Conservation (phyloP, 1,140 invertebrate species). For the Drosophila pseudoobscura region DNA sequence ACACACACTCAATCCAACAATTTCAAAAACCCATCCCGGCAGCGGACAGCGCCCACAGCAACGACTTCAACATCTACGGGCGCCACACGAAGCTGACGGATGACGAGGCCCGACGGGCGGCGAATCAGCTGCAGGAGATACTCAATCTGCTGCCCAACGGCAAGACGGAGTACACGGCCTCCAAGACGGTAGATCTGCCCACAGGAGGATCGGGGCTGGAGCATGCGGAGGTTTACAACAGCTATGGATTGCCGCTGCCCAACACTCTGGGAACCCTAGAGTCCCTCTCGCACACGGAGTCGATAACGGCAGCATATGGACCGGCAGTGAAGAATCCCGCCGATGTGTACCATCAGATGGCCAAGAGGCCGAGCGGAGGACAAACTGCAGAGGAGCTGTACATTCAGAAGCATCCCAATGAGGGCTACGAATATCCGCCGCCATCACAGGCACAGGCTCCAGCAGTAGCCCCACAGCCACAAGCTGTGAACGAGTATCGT, state of each 20-base stretch:
- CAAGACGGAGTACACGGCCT: constrained; percentile 78
- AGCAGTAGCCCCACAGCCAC: constrained; percentile 5
- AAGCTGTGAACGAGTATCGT: constrained; percentile 41
- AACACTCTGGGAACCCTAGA: constrained; percentile 74
- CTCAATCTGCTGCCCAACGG: constrained; percentile 74
- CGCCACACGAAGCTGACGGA: constrained; percentile 74
- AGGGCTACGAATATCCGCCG: constrained; percentile 73
- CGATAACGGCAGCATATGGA: constrained; percentile 76
- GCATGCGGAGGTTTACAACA: constrained; percentile 61
- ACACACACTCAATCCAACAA: constrained; percentile 26
- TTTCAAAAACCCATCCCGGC: constrained; percentile 14
- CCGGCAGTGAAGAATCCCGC: constrained; percentile 45
- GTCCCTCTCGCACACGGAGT: constrained; percentile 78
- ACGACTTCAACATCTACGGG: constrained; percentile 79
- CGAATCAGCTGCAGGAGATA: constrained; percentile 74
- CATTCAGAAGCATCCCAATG: constrained; percentile 77
- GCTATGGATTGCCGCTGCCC: constrained; percentile 67
- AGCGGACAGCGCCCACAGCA: constrained; percentile 49
- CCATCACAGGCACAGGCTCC: constrained; percentile 17
- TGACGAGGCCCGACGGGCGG: constrained; percentile 70
- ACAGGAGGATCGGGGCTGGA: constrained; percentile 46
- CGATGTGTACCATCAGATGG: constrained; percentile 80
- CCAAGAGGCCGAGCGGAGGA: constrained; percentile 46
- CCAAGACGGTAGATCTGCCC: constrained; percentile 72
- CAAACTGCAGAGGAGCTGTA: constrained; percentile 65